A percentile compares a stretch with the other conserved stretches of the same genome.
These are phyloP conservation scores for Trichogramma evanescens DNA, from an alignment of 2,888 invertebrate genomes.

Conservation along the genomic window DNA sequence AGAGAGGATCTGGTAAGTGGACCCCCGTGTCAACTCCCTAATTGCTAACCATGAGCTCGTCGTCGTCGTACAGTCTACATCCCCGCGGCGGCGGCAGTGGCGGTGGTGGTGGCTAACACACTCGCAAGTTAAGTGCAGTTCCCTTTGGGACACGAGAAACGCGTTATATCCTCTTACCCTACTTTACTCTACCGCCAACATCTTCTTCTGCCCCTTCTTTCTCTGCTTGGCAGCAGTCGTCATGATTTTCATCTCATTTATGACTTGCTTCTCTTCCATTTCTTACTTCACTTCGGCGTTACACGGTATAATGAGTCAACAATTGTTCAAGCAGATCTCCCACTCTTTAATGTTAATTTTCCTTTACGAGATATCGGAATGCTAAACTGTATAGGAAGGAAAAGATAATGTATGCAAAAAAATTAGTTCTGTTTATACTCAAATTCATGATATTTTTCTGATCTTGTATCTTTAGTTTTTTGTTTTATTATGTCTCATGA, in stretches of 20 bases:
- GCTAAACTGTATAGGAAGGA: too few relatives aligned
- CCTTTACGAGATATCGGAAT: too few relatives aligned
- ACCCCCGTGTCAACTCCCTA: constrained; percentile 36
- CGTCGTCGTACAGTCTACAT: constrained; percentile 25
- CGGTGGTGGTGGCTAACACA: not conserved
- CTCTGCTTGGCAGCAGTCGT: not conserved
- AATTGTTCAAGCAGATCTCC: too few relatives aligned
- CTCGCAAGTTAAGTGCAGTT: constrained; percentile 23
- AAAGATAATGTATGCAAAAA: too few relatives aligned
- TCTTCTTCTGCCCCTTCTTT: not conserved
- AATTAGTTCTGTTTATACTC: too few relatives aligned
- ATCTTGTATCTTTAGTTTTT: too few relatives aligned
- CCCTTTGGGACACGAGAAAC: constrained; percentile 32
- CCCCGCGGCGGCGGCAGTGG: constrained; percentile 1
- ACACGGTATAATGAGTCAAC: too few relatives aligned
- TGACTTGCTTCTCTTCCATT: not conserved
- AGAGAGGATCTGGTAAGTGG: constrained; percentile 33
- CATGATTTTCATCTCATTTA: too few relatives aligned
- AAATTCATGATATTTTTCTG: too few relatives aligned
- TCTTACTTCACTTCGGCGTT: not conserved
- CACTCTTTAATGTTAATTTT: too few relatives aligned
- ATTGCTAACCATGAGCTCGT: constrained; percentile 37
- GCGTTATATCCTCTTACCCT: constrained; percentile 27
- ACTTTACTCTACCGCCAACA: not conserved
- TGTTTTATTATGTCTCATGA: too few relatives aligned